phyloP scores from a whole-genome alignment of 2,797 vertebrate species.

The Psittacula echo region DNA sequence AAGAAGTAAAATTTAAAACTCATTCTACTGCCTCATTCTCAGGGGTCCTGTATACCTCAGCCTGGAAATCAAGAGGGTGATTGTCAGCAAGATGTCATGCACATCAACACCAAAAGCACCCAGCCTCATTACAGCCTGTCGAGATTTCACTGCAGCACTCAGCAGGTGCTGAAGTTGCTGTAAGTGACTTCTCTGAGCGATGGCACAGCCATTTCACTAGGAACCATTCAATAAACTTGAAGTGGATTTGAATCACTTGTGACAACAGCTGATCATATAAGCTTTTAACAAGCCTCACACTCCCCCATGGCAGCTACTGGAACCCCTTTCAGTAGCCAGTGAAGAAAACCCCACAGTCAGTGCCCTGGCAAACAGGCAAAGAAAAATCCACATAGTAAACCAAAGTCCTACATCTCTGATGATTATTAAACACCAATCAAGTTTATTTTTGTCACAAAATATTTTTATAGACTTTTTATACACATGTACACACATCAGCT shows the following conservation, averaged over 20 bases:
- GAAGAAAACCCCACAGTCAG: background rate
- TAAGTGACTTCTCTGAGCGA: background rate
- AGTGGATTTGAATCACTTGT: background rate
- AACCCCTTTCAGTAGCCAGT: background rate
- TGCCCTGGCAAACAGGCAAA: background rate
- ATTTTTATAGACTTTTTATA: background rate
- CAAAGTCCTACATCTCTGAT: accelerated
- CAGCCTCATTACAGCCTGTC: background rate
- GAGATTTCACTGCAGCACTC: background rate
- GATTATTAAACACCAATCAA: background rate
- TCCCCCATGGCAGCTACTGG: background rate
- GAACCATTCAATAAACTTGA: accelerated
- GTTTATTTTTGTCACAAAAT: background rate
- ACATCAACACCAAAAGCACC: background rate
- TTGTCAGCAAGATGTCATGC: background rate
- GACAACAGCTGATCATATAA: background rate
- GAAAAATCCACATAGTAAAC: background rate
- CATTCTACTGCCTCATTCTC: background rate
- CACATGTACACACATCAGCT: background rate
- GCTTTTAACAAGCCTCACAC: background rate
- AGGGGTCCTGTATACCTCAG: background rate
- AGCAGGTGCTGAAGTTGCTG: background rate
- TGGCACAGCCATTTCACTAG: background rate
- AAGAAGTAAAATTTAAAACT: background rate
- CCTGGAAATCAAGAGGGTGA: background rate